A percentile compares a stretch with the other conserved stretches of the same genome.
These are phyloP conservation scores for Sinella curviseta DNA, from an alignment of 1,140 invertebrate genomes.

Conservation along the genomic window DNA sequence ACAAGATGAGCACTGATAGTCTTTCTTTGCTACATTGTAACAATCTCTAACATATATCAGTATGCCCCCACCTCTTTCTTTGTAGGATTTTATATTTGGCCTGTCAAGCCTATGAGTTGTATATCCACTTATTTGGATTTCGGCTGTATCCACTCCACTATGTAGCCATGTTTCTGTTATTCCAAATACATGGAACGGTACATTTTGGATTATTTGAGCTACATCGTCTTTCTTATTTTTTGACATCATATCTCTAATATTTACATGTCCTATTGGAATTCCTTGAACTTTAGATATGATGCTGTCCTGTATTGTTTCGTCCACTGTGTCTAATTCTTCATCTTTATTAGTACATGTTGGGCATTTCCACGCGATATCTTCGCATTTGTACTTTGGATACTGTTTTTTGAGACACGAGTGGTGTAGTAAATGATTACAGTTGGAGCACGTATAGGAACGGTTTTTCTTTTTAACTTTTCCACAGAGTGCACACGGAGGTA, in stretches of 20 bases:
- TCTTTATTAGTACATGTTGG: no score
- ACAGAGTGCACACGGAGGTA: no score
- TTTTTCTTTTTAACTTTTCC: no score
- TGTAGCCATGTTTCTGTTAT: neutral
- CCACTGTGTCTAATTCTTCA: no score
- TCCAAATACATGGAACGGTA: neutral
- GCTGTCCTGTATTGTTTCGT: no score
- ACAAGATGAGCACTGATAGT: neutral
- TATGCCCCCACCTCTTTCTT: neutral
- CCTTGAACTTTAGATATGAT: no score
- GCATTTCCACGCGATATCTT: no score
- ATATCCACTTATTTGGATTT: neutral
- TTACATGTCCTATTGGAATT: constrained; percentile 1
- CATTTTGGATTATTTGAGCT: neutral
- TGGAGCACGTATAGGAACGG: no score
- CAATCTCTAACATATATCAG: neutral
- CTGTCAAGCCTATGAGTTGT: neutral
- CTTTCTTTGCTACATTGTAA: neutral
- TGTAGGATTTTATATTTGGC: neutral
- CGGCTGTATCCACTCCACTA: neutral
- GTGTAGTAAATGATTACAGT: no score
- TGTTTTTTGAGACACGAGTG: no score
- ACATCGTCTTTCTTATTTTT: neutral
- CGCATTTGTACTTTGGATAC: no score
- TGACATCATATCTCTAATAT: neutral